phyloP scores from a whole-genome alignment of 2,888 invertebrate genomes.

The Pristionchus arcanus region DNA sequence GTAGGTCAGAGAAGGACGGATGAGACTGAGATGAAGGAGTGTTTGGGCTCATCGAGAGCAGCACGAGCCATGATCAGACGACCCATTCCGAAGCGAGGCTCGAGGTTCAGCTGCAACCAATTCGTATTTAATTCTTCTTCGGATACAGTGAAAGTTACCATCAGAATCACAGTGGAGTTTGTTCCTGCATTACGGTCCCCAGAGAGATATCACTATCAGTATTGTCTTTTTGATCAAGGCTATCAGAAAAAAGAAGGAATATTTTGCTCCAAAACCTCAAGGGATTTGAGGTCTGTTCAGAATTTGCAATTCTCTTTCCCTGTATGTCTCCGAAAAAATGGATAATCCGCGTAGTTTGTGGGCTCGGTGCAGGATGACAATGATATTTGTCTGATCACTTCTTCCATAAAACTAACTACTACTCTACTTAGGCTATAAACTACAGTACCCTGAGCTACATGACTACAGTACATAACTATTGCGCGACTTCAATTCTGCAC shows the following conservation, averaged over 20 bases:
- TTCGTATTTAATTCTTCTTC: not conserved
- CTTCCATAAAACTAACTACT: no score
- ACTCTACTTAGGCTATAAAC: no score
- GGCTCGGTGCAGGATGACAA: not conserved
- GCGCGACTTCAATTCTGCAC: no score
- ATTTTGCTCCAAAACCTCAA: no score
- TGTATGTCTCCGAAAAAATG: not conserved
- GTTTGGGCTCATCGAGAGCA: constrained; percentile 55
- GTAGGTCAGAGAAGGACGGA: constrained; percentile 48
- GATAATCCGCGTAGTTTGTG: not conserved
- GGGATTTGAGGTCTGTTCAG: no score
- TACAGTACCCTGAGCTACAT: no score
- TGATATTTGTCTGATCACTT: not conserved
- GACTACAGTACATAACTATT: no score
- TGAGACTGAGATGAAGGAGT: not conserved
- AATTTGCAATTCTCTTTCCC: not conserved
- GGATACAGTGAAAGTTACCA: no score
- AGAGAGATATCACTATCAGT: not conserved
- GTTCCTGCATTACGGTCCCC: not conserved
- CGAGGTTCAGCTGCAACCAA: not conserved
- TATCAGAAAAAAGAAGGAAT: no score
- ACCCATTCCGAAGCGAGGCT: constrained; percentile 62
- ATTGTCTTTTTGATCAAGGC: no score
- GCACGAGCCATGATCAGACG: constrained; percentile 70
- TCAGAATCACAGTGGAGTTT: not conserved